Conservation (phyloP, 2,888 invertebrate species). For the Thysanoteuthis rhombus region DNA sequence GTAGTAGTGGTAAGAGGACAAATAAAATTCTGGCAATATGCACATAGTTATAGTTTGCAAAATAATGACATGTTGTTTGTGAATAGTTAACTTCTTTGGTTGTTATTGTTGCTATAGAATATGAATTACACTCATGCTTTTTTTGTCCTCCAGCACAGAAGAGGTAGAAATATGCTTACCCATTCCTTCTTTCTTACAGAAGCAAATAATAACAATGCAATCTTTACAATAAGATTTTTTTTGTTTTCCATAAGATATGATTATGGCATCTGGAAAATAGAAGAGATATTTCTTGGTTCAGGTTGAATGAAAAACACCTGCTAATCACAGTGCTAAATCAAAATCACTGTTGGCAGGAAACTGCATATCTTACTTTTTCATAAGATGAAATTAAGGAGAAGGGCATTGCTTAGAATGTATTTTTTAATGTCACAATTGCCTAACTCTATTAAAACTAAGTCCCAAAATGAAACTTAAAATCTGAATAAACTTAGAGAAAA, state of each 20-base stretch:
- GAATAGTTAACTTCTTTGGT: background rate
- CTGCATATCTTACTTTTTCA: background rate
- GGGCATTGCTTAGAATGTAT: background rate
- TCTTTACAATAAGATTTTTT: background rate
- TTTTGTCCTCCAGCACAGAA: background rate
- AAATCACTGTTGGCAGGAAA: background rate
- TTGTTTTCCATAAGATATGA: background rate
- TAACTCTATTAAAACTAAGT: background rate
- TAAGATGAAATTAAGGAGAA: background rate
- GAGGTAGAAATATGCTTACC: background rate
- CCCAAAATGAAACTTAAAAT: background rate
- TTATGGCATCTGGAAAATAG: slow-evolving; percentile 12
- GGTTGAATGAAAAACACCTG: background rate
- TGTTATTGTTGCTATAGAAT: slow-evolving; percentile 12
- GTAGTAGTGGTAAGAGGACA: background rate
- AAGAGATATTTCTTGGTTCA: background rate
- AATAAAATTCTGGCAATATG: background rate
- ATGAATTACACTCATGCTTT: background rate
- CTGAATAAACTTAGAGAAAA: background rate
- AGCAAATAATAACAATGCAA: background rate
- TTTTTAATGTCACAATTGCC: background rate
- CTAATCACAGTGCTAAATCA: background rate
- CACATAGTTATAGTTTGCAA: background rate
- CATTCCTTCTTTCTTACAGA: background rate
- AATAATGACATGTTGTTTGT: background rate